Percentiles rank a stretch among this genome's conserved stretches.
phyloP scores from a whole-genome alignment of 1,140 invertebrate species.

The Colletes latitarsis region DNA sequence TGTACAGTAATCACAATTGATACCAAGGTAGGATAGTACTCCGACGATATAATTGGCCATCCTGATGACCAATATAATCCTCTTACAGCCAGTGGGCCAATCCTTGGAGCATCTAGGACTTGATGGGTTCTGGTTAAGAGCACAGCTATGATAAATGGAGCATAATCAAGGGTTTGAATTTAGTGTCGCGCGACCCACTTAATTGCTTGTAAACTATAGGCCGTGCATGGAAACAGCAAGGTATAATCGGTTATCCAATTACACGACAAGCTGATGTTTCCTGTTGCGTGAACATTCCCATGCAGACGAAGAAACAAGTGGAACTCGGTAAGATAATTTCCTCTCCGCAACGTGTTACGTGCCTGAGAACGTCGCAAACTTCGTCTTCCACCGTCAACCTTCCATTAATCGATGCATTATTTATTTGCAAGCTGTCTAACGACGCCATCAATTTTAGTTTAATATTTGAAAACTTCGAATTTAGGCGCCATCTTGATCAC shows the following conservation, averaged over 20 bases:
- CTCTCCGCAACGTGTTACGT: not conserved
- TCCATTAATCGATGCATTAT: too few relatives aligned
- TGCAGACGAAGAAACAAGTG: not conserved
- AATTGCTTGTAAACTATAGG: constrained; percentile 42
- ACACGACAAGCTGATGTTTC: constrained; percentile 5
- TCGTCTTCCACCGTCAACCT: too few relatives aligned
- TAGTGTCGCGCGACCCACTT: constrained; percentile 13
- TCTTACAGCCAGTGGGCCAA: not conserved
- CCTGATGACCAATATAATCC: constrained; percentile 5
- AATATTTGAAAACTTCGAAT: too few relatives aligned
- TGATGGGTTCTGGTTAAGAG: constrained; percentile 38
- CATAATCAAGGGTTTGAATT: constrained; percentile 40
- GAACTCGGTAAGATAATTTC: not conserved
- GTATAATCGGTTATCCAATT: constrained; percentile 22
- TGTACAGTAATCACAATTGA: constrained; percentile 1
- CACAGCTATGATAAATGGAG: constrained; percentile 30
- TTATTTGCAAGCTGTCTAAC: too few relatives aligned
- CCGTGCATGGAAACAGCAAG: not conserved
- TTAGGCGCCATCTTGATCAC: too few relatives aligned
- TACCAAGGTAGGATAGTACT: not conserved
- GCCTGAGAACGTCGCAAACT: too few relatives aligned
- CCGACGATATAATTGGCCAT: constrained; percentile 5
- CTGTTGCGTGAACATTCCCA: not conserved
- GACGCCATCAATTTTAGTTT: too few relatives aligned
- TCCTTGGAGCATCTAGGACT: not conserved